Conservation (phyloP, 2,888 invertebrate genomes). For the Lissocephala sabroskyi region DNA sequence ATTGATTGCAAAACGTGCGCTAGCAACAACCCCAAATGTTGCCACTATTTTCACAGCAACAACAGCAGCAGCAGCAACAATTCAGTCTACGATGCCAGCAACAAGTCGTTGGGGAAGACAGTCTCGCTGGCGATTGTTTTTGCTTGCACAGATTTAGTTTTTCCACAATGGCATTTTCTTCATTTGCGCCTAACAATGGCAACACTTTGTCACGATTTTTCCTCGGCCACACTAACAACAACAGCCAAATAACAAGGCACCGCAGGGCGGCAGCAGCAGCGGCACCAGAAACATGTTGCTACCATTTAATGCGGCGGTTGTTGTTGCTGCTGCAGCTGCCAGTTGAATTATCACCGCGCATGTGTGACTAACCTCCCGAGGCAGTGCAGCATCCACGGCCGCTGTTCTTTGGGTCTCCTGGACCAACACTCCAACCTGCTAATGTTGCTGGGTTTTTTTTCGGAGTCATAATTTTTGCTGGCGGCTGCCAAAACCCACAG, state of each 20-base stretch:
- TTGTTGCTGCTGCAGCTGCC: conserved; percentile 2
- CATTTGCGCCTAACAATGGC: conserved; percentile 67
- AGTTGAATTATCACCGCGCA: conserved; percentile 60
- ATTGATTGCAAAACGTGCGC: conserved; percentile 67
- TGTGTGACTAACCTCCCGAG: conserved; percentile 62
- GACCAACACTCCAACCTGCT: conserved; percentile 40
- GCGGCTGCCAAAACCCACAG: conserved; percentile 22
- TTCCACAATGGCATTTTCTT: conserved; percentile 62
- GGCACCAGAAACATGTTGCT: conserved; percentile 29
- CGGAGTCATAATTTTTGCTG: conserved; percentile 60
- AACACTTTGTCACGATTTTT: conserved; percentile 63
- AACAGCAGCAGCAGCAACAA: conserved; percentile 11
- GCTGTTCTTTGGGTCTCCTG: conserved; percentile 22
- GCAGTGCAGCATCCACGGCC: conserved; percentile 60
- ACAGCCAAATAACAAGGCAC: conserved; percentile 37
- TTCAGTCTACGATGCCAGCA: conserved; percentile 5
- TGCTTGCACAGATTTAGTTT: conserved; percentile 31
- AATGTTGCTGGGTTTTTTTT: conserved; percentile 54
- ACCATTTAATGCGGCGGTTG: conserved; percentile 56
- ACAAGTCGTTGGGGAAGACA: conserved; percentile 4
- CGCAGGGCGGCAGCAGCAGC: conserved; percentile 1
- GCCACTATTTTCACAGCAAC: conserved; percentile 46
- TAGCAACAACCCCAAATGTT: conserved; percentile 14
- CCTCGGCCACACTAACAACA: conserved; percentile 16
- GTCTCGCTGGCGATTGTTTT: conserved; percentile 47